Conservation (phyloP, 2,113 vertebrate species). For the Heterochromis multidens region DNA sequence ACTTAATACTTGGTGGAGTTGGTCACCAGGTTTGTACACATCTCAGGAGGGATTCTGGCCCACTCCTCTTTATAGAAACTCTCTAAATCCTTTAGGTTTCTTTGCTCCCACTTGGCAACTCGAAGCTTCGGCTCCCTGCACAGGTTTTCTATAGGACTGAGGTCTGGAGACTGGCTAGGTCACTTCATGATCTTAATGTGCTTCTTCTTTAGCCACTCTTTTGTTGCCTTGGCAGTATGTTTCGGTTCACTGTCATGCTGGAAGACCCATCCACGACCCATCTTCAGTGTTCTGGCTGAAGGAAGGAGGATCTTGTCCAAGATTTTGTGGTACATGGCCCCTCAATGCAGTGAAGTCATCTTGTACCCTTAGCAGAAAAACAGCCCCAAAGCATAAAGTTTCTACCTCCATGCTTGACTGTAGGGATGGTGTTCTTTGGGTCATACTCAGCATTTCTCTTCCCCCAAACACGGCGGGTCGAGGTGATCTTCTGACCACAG, state of each 20-base stretch:
- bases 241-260: neutral
- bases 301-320: neutral
- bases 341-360: neutral
- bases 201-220: neutral
- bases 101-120: too few relatives aligned
- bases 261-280: neutral
- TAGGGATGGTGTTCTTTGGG: neutral
- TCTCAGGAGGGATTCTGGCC: too few relatives aligned
- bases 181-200: neutral
- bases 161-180: neutral
- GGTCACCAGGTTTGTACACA: too few relatives aligned
- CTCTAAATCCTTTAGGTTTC: too few relatives aligned
- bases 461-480: neutral
- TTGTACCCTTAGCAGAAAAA: neutral
- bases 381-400: neutral
- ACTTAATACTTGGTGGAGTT: too few relatives aligned
- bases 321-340: neutral
- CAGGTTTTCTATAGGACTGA: neutral
- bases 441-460: neutral
- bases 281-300: neutral
- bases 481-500: too few relatives aligned
- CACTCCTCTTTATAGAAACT: too few relatives aligned
- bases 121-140: too few relatives aligned
- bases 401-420: neutral
- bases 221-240: neutral